A percentile compares a stretch with the other conserved stretches of the same genome.
phyloP scores from a whole-genome alignment of 2,888 invertebrate species.

The Linnaemya vulpina region DNA sequence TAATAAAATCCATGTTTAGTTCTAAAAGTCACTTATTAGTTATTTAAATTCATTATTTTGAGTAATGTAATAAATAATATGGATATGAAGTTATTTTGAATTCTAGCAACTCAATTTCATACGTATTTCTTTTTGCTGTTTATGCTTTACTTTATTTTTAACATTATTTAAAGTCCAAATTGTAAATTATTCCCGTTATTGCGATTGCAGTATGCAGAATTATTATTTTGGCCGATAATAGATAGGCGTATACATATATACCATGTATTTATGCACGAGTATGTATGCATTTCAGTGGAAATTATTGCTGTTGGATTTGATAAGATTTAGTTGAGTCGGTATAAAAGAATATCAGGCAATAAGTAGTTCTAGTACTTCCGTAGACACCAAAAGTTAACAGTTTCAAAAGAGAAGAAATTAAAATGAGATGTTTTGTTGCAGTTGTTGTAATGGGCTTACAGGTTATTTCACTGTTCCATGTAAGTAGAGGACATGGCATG shows the following conservation, averaged over 20 bases:
- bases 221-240: constrained; percentile 34
- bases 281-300: background rate
- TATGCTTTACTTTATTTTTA: too few species aligned
- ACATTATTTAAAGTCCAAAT: too few species aligned
- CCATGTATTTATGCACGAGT: too few species aligned
- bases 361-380: constrained; percentile 3
- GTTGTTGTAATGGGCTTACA: background rate
- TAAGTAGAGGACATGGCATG: constrained; percentile 84
- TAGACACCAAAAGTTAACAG: constrained; percentile 17
- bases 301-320: constrained; percentile 13
- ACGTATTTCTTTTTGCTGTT: too few species aligned
- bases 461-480: constrained; percentile 5
- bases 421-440: constrained; percentile 28
- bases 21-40: too few species aligned
- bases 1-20: too few species aligned
- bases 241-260: too few species aligned
- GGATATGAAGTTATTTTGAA: too few species aligned
- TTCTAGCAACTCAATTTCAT: too few species aligned
- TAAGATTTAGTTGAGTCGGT: constrained; percentile 2
- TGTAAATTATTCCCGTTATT: background rate
- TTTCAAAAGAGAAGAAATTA: background rate
- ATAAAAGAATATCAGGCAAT: constrained; percentile 38
- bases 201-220: background rate
- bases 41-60: too few species aligned
- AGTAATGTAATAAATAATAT: too few species aligned